Evolutionary conservation across 2,113 vertebrate species (phyloP).

Genomic region (Gila orcuttii): DNA sequence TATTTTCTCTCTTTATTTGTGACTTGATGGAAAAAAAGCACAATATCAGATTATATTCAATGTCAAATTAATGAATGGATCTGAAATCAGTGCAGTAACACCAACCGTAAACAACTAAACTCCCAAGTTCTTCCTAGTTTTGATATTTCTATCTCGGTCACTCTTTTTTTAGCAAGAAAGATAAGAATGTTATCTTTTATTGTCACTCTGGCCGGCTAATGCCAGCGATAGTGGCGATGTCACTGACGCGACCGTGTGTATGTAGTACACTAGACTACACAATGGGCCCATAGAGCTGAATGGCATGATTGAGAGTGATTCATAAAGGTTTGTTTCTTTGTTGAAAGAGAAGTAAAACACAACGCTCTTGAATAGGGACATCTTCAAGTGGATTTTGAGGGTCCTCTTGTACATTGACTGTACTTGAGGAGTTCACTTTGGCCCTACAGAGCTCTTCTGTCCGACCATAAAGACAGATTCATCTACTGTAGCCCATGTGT

Average conservation of each 20-base stretch:
- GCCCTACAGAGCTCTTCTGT: conserved; percentile 23
- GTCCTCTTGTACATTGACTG: conserved; percentile 60
- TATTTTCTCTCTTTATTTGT: background rate
- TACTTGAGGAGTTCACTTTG: conserved; percentile 56
- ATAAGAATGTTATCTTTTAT: conserved; percentile 2
- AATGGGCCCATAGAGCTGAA: conserved; percentile 75
- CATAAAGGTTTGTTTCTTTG: conserved; percentile 68
- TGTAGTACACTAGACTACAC: conserved; percentile 63
- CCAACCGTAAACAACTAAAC: no score
- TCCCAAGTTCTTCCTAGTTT: no score
- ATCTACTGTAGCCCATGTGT: background rate
- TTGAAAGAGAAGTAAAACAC: conserved; percentile 57
- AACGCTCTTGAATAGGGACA: conserved; percentile 59
- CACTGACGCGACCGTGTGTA: conserved; percentile 51
- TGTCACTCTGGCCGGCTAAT: conserved; percentile 50
- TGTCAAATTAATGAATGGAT: no score
- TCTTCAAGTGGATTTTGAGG: conserved; percentile 60
- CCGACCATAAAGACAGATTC: conserved; percentile 17
- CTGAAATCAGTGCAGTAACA: no score
- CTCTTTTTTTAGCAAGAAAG: conserved; percentile 7
- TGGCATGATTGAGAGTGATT: conserved; percentile 74
- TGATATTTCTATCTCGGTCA: background rate
- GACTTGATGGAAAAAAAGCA: background rate
- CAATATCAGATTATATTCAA: background rate
- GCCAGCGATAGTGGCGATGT: conserved; percentile 73